phyloP scores from a whole-genome alignment of 2,888 invertebrate genomes.

The Epsilonema sp. region DNA sequence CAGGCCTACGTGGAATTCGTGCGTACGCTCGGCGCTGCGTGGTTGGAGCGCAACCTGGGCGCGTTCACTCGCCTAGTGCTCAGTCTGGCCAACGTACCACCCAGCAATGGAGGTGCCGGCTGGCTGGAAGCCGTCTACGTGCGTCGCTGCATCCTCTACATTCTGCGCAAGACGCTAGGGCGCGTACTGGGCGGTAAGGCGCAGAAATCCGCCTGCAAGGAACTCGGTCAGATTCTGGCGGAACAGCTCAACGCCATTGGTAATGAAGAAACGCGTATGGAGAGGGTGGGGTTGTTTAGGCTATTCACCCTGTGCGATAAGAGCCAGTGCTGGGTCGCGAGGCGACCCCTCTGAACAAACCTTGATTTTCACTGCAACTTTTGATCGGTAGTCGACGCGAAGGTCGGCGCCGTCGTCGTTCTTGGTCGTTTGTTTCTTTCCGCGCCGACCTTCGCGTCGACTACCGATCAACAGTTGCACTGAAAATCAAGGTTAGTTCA shows the following conservation, averaged over 20 bases:
- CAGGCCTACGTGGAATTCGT: slow-evolving; percentile 90
- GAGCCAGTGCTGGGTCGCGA: no score
- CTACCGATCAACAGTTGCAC: no score
- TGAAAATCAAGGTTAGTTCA: no score
- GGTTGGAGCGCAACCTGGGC: slow-evolving; percentile 78
- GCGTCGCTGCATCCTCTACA: slow-evolving; percentile 86
- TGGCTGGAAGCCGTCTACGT: slow-evolving; percentile 92
- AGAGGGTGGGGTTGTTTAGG: no score
- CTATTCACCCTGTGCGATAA: no score
- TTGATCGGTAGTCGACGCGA: no score
- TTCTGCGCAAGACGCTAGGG: slow-evolving; percentile 69
- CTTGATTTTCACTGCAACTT: no score
- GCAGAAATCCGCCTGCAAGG: slow-evolving; percentile 72
- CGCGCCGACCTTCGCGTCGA: no score
- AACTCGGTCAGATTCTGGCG: slow-evolving; percentile 68
- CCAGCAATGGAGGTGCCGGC: slow-evolving; percentile 41
- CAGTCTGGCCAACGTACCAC: slow-evolving; percentile 74
- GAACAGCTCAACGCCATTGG: slow-evolving; percentile 82
- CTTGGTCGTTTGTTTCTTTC: no score
- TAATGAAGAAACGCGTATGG: no score
- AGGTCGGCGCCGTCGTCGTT: no score
- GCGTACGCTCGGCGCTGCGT: slow-evolving; percentile 66
- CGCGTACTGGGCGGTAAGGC: slow-evolving; percentile 90
- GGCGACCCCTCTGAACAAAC: no score
- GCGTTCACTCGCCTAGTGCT: slow-evolving; percentile 68